These are phyloP conservation scores for Sebastes vulpes DNA, from an alignment of 2,797 vertebrate genomes.

Conservation along the genomic window DNA sequence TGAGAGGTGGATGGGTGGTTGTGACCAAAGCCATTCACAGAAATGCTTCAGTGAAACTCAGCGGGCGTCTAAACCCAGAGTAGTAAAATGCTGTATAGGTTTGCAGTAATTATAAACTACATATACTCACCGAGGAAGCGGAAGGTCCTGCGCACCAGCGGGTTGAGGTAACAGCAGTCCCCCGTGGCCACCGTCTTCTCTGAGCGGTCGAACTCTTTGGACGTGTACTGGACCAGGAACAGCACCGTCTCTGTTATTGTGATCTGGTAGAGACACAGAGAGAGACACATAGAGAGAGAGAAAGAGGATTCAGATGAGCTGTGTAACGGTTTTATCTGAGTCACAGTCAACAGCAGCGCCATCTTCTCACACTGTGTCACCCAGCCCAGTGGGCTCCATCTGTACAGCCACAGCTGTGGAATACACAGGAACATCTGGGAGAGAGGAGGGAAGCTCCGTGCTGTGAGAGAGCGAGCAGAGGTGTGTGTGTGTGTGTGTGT, in stretches of 20 bases:
- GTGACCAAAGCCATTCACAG: background rate
- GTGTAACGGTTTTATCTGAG: background rate
- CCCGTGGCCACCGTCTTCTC: conserved; percentile 96
- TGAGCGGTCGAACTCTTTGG: conserved; percentile 95
- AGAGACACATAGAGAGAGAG: background rate
- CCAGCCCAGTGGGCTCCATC: conserved; percentile 37
- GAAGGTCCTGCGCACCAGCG: conserved; percentile 94
- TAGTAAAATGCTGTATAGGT: background rate
- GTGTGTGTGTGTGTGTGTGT: no score
- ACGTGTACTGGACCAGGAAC: conserved; percentile 97
- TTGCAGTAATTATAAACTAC: background rate
- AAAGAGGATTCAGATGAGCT: background rate
- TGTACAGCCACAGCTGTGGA: conserved; percentile 48
- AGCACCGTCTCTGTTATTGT: conserved; percentile 95
- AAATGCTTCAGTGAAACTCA: background rate
- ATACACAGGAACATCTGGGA: conserved; percentile 28
- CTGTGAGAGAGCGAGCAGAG: background rate
- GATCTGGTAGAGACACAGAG: conserved; percentile 84
- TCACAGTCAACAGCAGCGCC: background rate
- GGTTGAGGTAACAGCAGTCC: conserved; percentile 99
- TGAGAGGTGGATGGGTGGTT: background rate
- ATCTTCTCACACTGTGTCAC: background rate
- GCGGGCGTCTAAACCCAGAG: background rate
- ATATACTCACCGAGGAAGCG: conserved; percentile 93
- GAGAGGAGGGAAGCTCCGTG: conserved; percentile 5